Percentiles rank a stretch among this genome's conserved stretches.
These are phyloP conservation scores for Aphelenchoides besseyi DNA, from an alignment of 1,140 invertebrate genomes.

Conservation along the genomic window DNA sequence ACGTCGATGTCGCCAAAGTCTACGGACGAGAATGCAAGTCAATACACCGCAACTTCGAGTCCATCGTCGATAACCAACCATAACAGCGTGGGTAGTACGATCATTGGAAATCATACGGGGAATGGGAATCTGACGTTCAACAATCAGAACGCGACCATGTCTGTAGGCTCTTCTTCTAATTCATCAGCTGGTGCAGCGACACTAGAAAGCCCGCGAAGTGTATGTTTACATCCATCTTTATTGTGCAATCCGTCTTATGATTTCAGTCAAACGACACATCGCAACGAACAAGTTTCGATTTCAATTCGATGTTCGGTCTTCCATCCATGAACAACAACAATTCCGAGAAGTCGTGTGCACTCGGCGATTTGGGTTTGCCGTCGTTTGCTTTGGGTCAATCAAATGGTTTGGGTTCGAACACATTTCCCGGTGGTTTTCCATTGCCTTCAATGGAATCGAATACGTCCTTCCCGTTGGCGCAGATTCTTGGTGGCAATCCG, in stretches of 20 bases:
- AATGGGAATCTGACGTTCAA: conserved; percentile 4
- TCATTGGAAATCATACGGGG: background rate
- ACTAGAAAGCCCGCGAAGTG: conserved; percentile 14
- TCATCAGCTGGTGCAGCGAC: conserved; percentile 2
- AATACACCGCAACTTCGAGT: conserved; percentile 29
- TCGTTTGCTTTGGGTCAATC: background rate
- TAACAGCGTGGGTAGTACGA: background rate
- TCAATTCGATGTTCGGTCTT: conserved; percentile 30
- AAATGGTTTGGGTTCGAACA: background rate
- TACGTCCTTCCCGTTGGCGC: background rate
- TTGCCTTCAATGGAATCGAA: background rate
- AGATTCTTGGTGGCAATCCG: conserved; percentile 9
- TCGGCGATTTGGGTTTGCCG: background rate
- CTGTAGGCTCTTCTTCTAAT: background rate
- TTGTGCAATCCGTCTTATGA: background rate
- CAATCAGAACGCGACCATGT: background rate
- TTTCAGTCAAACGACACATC: conserved; percentile 21
- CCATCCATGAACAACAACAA: conserved; percentile 31
- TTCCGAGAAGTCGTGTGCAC: conserved; percentile 7
- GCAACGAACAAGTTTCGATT: conserved; percentile 23
- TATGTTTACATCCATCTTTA: too few relatives aligned
- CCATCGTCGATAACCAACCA: conserved; percentile 31
- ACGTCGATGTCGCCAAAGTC: conserved; percentile 33
- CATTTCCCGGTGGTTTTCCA: background rate
- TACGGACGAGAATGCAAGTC: conserved; percentile 26